Base-by-base conservation (phyloP, 2,888 invertebrate genomes). In the Lamellibrachia columna region DNA sequence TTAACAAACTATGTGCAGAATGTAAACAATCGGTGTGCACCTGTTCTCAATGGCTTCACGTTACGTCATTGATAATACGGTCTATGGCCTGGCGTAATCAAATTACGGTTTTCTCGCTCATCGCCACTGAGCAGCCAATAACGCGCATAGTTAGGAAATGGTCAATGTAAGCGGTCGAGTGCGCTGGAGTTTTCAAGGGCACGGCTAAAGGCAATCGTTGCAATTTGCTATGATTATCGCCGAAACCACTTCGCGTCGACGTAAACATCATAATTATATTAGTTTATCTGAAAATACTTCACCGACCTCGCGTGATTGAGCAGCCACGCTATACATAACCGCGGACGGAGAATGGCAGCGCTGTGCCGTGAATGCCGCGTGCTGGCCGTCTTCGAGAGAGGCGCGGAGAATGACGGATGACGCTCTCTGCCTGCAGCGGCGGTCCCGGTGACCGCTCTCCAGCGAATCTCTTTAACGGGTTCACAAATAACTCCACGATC, bases 201-300 rank as follows among this genome's bases (percentile, higher is more conserved):
- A 11, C 75, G 22, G 75, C 75, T 75, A 75, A 11, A 22, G 75
- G 22, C 75, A 75, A 75, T 75, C 75, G 75, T n/a, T 22, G 22
- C n/a, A 75, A 75, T 75, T 75, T n/a, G 75, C 75, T n/a, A 22
- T 75, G 75, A 75, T 11, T 75, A 75, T 75, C 75, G 75, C 75
- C 75, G 15, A 75, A 75, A 75, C 75, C 75, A 75, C 75, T 75
- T 75, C 75, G 75, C 75, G 15, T 75, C 75, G 75, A 75, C 22
- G 75, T 75, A 75, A 75, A 75, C 75, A 75, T 75, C 75, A 75
- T 75, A 75, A 75, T 75, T 75, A 75, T 75, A 75, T 75, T 75
- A 75, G 22, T 75, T 75, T 22, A 75, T 75, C 75, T n/a, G 75
- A 75, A 75, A 75, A 75, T 22, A 75, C 75, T 75, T 75, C 75